These are phyloP conservation scores for Bicyclus anynana DNA, from an alignment of 1,140 invertebrate genomes.

Conservation along the genomic window DNA sequence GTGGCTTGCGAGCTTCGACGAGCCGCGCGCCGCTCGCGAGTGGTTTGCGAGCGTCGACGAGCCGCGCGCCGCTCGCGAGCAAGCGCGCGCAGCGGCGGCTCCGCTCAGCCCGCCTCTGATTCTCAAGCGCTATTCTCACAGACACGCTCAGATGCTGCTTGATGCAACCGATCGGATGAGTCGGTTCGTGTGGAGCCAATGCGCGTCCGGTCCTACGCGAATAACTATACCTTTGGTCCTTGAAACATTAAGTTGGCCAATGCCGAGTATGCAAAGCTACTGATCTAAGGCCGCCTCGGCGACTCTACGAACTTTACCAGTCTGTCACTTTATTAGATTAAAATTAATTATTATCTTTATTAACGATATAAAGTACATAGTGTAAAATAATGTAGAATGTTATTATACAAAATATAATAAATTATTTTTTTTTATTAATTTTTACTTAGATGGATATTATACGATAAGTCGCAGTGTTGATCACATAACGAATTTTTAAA, in stretches of 20 bases:
- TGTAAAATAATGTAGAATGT: conserved; percentile 76
- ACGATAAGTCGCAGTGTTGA: conserved; percentile 72
- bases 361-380: conserved; percentile 74
- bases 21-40: conserved; percentile 5
- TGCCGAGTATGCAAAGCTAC: conserved; percentile 76
- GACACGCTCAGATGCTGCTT: conserved; percentile 67
- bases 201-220: conserved; percentile 75
- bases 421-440: conserved; percentile 69
- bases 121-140: conserved; percentile 56
- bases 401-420: conserved; percentile 76
- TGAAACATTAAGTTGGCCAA: conserved; percentile 73
- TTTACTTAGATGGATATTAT: conserved; percentile 62
- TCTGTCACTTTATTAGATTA: conserved; percentile 77
- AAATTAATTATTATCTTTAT: conserved; percentile 77
- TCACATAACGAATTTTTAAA: conserved; percentile 75
- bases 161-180: conserved; percentile 55
- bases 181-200: conserved; percentile 75
- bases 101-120: conserved; percentile 41
- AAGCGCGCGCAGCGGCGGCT: too few species aligned
- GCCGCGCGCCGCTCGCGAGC: too few species aligned
- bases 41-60: conserved; percentile 30
- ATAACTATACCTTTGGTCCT: conserved; percentile 76
- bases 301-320: conserved; percentile 77
- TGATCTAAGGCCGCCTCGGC: conserved; percentile 73
- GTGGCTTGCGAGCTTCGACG: conserved; percentile 29